Evolutionary conservation across 2,113 vertebrate species (phyloP), one percentile per base, ranked within the genome.

Genomic region (Archocentrus centrarchus): DNA sequence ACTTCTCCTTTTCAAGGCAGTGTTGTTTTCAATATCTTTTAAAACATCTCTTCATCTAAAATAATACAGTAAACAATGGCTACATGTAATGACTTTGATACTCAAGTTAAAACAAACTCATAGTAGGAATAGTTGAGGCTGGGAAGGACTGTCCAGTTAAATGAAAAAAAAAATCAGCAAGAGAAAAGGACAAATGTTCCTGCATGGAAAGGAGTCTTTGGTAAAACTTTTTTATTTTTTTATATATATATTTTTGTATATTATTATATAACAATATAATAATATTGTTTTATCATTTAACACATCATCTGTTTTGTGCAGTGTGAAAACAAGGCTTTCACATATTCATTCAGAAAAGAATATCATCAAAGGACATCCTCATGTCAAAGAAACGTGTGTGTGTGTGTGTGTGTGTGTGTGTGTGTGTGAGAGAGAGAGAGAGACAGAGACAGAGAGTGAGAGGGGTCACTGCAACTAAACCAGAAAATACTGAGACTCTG

Each of bases 221-320:
- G 24, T 24, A 24, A 24, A 24, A 95, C 97, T 98, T 98, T 98
- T 97, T 97, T 98, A 96, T 9, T 85, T 85, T 57, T 13, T 50
- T 24, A 88, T n/a, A n/a, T n/a, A n/a, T n/a, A n/a, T n/a, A n/a
- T n/a, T n/a, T n/a, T n/a, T 59, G 57, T 17, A 76, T 20, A n/a
- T 77, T 77, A 86, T 80, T 66, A 64, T 24, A 47, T 68, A 24
- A 24, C 24, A 24, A 24, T 24, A 24, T 24, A 2, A 24, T 24
- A 2, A 24, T 75, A 20, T 27, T 80, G 44, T 83, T 81, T 79
- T 78, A 18, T 76, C 75, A 64, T 75, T 60, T 22, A 24, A 76
- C 79, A 86, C 44, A 11, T 60, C 7, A 55, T 59, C 44, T 92
- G 88, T 93, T 86, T 88, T 96, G 96, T 96, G 95, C 96, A 96